Conservation (phyloP, 2,113 vertebrate genomes). For the Oncorhynchus kisutch region DNA sequence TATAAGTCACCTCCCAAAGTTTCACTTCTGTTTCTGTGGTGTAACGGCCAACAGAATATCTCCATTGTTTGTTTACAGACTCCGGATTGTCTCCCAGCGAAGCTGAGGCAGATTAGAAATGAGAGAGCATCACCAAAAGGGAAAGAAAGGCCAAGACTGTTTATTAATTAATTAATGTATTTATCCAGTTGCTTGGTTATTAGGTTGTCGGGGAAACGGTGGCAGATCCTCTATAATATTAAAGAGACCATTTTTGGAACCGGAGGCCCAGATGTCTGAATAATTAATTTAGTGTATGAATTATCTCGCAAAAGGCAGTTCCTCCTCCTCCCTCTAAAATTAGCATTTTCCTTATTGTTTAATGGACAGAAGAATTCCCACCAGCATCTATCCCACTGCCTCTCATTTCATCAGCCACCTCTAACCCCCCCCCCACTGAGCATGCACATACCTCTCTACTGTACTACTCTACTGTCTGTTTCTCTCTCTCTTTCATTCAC, state of each 20-base stretch:
- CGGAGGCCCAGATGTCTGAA: conserved; percentile 78
- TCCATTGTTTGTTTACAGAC: conserved; percentile 46
- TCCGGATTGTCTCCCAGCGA: conserved; percentile 43
- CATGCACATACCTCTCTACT: conserved; percentile 47
- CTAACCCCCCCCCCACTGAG: conserved; percentile 41
- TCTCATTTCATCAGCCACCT: not conserved
- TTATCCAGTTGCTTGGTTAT: conserved; percentile 80
- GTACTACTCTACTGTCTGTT: conserved; percentile 17
- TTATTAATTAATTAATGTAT: conserved; percentile 85
- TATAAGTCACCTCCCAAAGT: not conserved
- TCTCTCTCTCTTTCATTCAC: conserved; percentile 55
- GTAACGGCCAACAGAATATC: conserved; percentile 12
- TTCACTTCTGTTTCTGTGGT: not conserved
- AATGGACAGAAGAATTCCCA: conserved; percentile 71
- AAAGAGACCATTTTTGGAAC: conserved; percentile 80
- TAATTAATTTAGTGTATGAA: conserved; percentile 79
- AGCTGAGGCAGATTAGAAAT: conserved; percentile 59
- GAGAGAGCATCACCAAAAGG: conserved; percentile 46
- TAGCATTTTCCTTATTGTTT: conserved; percentile 70
- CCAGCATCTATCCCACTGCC: conserved; percentile 20
- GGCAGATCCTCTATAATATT: conserved; percentile 77
- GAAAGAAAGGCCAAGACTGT: conserved; percentile 67
- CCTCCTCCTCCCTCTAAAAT: conserved; percentile 58
- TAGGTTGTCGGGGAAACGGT: conserved; percentile 77
- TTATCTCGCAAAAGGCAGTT: conserved; percentile 72